A percentile compares a stretch with the other conserved stretches of the same genome.
Evolutionary conservation across 53 echinoderm and acorn worm species (phyloP).

Genomic region (Apostichopus leukothele): DNA sequence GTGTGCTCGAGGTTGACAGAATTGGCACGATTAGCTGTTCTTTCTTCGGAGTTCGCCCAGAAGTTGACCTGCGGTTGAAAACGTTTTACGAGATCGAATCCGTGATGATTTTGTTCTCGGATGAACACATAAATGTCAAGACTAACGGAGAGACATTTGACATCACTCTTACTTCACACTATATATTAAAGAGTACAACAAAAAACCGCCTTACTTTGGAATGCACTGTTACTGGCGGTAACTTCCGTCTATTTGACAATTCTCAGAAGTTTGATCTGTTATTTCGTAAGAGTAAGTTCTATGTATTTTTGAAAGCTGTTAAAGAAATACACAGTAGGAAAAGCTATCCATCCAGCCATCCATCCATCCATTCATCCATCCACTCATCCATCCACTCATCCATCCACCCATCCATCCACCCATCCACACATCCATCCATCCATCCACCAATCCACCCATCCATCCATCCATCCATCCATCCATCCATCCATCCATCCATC

Average conservation of each 20-base stretch:
- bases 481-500: too few relatives aligned
- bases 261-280: background rate
- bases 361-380: too few relatives aligned
- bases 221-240: background rate
- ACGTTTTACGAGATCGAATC: background rate
- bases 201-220: background rate
- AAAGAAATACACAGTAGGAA: too few relatives aligned
- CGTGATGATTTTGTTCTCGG: background rate
- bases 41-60: background rate
- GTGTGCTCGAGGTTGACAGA: background rate
- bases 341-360: too few relatives aligned
- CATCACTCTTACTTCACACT: background rate
- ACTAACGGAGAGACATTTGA: constrained; percentile 18
- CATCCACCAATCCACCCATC: too few relatives aligned
- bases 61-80: background rate
- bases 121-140: background rate
- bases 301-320: too few relatives aligned
- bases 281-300: background rate
- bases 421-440: too few relatives aligned
- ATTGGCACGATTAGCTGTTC: background rate
- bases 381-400: too few relatives aligned
- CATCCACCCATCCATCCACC: too few relatives aligned
- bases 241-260: background rate
- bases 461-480: too few relatives aligned
- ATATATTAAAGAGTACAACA: background rate